Base-by-base conservation (phyloP, 2,797 vertebrate species). In the Myotis planiceps region DNA sequence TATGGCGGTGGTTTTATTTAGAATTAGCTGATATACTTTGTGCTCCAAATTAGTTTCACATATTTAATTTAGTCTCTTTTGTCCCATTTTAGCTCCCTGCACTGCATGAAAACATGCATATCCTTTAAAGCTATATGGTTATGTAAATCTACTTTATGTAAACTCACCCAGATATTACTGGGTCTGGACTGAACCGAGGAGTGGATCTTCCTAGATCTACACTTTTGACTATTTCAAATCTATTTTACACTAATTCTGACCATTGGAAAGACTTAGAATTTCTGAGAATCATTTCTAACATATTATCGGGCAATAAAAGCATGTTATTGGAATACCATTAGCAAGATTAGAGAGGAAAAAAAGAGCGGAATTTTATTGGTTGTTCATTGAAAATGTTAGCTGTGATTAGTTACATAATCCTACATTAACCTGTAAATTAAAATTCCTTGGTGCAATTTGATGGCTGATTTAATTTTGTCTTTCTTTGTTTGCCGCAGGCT, bases 381-480 rank as follows among this genome's bases (percentile, higher is more conserved):
- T 99, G 99, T 99, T 99, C 99, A 99, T 99, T 98, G 98, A 99
- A 99, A 99, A 98, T 99, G 99, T 99, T 99, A 99, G 99, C 99
- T 99, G 99, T 99, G 99, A 99, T 99, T 99, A 99, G 99, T 99
- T 99, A 99, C 99, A 99, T 99, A 99, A 99, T 99, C 99, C 99
- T 99, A 99, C 99, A 99, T 99, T 99, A 99, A 99, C 99, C 99
- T 99, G 99, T 99, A 99, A 99, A 99, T 99, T 99, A 99, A 99
- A 99, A 99, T 99, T 99, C 99, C 99, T 99, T 99, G 99, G 99
- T 99, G 99, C 99, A 99, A 99, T 99, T 99, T 99, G 99, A 99
- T 99, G 99, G 99, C 99, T 99, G 99, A 99, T 99, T 99, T 99
- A 99, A 99, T 99, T 99, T 99, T 99, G 99, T 99, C 99, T 98